Conservation (phyloP, 1,140 invertebrate species). For the Aphis craccivora region DNA sequence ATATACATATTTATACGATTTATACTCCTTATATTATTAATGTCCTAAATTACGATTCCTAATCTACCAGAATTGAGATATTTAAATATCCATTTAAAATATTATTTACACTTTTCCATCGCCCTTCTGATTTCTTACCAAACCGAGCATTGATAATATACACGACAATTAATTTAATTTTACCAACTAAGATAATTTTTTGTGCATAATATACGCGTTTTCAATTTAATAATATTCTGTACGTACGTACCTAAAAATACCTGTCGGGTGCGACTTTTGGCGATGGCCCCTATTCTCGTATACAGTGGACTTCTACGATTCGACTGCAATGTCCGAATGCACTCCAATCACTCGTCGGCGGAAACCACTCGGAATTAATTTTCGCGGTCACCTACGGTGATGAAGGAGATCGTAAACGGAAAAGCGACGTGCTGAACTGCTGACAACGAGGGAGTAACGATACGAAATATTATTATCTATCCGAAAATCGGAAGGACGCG, state of each 20-base stretch:
- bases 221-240: neutral
- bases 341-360: neutral
- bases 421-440: neutral
- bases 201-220: neutral
- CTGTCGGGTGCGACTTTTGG: neutral
- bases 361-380: neutral
- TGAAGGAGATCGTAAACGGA: no score
- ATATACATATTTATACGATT: no score
- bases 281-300: no score
- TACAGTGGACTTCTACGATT: neutral
- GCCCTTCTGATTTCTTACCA: no score
- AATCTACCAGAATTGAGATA: neutral
- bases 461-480: neutral
- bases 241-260: neutral
- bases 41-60: no score
- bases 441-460: neutral
- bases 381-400: neutral
- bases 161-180: neutral
- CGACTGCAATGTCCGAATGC: neutral
- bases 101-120: no score
- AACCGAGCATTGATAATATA: no score
- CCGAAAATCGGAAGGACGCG: neutral
- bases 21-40: no score
- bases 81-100: no score
- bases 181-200: neutral